These are phyloP conservation scores for Orthonyx spaldingii DNA, from an alignment of 2,113 vertebrate genomes.

Conservation along the genomic window DNA sequence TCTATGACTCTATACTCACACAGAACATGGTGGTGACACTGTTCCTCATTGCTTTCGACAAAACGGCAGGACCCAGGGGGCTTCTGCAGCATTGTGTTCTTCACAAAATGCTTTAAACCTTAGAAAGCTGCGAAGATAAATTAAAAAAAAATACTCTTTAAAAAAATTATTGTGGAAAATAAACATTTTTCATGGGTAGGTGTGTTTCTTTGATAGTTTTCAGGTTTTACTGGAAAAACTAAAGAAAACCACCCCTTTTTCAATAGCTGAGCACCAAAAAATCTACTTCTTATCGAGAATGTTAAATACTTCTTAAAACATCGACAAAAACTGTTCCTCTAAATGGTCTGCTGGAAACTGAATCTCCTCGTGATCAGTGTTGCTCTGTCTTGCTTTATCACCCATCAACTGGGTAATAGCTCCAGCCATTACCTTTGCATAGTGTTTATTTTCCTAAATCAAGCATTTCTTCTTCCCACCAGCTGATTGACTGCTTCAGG, in stretches of 20 bases:
- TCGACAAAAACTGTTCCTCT: neutral
- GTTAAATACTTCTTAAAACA: neutral
- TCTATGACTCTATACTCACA: neutral
- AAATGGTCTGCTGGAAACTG: neutral
- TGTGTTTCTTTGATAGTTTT: neutral
- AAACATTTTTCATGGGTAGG: neutral
- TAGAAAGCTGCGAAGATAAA: neutral
- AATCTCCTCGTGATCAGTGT: neutral
- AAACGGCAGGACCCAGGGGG: too few relatives aligned
- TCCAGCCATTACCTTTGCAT: neutral
- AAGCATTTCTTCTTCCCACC: neutral
- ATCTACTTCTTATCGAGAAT: neutral
- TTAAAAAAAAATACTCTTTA: neutral
- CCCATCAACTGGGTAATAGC: neutral
- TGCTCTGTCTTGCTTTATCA: neutral
- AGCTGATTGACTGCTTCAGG: neutral
- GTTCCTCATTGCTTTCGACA: neutral
- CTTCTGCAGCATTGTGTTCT: neutral
- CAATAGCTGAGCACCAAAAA: neutral
- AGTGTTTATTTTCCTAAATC: slow-evolving; percentile 10
- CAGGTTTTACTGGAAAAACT: neutral
- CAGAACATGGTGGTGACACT: neutral
- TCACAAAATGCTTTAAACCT: neutral
- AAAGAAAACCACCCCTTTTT: neutral
- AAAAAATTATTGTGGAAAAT: neutral